A percentile compares a stretch with the other conserved stretches of the same genome.
phyloP scores from a whole-genome alignment of 2,797 vertebrate species.

The Rhodeus uyekii region DNA sequence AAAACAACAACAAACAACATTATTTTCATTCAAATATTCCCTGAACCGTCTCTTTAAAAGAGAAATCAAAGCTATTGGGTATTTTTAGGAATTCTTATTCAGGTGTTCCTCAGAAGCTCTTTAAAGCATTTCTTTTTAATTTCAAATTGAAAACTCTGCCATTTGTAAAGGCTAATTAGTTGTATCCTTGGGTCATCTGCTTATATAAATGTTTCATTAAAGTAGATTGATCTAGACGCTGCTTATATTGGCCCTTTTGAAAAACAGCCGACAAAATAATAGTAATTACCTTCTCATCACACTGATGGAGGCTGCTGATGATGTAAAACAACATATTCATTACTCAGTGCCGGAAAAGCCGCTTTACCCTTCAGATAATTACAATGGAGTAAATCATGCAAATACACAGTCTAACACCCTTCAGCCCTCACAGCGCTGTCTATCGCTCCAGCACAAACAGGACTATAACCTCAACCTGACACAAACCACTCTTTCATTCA shows the following conservation, averaged over 20 bases:
- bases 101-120: not conserved
- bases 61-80: not conserved
- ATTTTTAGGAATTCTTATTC: too few species aligned
- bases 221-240: constrained; percentile 6
- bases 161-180: constrained; percentile 32
- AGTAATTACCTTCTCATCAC: constrained; percentile 39
- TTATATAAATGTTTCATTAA: constrained; percentile 15
- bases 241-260: constrained; percentile 5
- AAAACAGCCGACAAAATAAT: constrained; percentile 12
- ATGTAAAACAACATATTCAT: constrained; percentile 38
- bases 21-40: not conserved
- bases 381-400: constrained; percentile 29
- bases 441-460: not conserved
- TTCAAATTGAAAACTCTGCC: not conserved
- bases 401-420: not conserved
- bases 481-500: not conserved
- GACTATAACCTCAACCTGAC: not conserved
- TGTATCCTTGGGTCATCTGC: constrained; percentile 15
- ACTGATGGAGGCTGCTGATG: constrained; percentile 27
- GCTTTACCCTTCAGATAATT: constrained; percentile 36
- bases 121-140: not conserved
- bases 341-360: constrained; percentile 7
- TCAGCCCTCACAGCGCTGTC: not conserved
- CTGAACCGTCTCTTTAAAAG: not conserved
- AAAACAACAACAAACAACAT: not conserved